A percentile compares a stretch with the other conserved stretches of the same genome.
Evolutionary conservation across 2,888 invertebrate genomes (phyloP).

Genomic region (Gari tellinella): DNA sequence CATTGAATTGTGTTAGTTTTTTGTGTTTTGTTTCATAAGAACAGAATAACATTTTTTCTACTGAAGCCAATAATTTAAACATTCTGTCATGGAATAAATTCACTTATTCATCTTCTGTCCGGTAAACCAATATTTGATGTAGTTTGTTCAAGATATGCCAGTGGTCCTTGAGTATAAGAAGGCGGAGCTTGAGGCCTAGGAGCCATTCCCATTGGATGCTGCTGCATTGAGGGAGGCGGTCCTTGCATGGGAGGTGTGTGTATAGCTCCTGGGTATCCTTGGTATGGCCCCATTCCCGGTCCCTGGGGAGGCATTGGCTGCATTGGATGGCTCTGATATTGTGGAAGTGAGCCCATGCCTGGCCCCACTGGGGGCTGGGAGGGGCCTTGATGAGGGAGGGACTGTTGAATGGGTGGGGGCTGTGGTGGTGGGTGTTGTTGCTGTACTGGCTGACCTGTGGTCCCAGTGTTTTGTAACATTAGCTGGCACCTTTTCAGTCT

Average conservation of each 20-base stretch:
- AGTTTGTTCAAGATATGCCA: conserved; percentile 95
- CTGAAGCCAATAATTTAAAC: no score
- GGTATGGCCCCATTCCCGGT: conserved; percentile 42
- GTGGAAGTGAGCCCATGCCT: conserved; percentile 41
- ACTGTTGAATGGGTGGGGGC: conserved; percentile 51
- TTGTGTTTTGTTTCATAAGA: no score
- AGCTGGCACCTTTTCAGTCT: conserved; percentile 96
- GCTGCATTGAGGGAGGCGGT: conserved; percentile 44
- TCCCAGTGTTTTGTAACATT: conserved; percentile 86
- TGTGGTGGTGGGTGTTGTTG: conserved; percentile 38
- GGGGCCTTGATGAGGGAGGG: conserved; percentile 27
- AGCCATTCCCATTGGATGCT: conserved; percentile 29
- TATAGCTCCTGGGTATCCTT: conserved; percentile 42
- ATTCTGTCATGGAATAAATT: no score
- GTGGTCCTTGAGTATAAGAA: conserved; percentile 88
- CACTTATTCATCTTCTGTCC: conserved; percentile 88
- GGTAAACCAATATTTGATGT: conserved; percentile 96
- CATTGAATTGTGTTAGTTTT: no score
- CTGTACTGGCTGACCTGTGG: conserved; percentile 41
- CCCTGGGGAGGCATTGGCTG: conserved; percentile 42
- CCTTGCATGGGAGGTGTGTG: conserved; percentile 62
- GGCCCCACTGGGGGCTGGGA: conserved; percentile 36
- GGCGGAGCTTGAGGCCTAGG: conserved; percentile 61
- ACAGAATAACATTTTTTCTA: no score
- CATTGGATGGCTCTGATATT: conserved; percentile 45